Evolutionary conservation across 2,888 invertebrate species (phyloP).

Genomic region (Stramonita haemastoma): DNA sequence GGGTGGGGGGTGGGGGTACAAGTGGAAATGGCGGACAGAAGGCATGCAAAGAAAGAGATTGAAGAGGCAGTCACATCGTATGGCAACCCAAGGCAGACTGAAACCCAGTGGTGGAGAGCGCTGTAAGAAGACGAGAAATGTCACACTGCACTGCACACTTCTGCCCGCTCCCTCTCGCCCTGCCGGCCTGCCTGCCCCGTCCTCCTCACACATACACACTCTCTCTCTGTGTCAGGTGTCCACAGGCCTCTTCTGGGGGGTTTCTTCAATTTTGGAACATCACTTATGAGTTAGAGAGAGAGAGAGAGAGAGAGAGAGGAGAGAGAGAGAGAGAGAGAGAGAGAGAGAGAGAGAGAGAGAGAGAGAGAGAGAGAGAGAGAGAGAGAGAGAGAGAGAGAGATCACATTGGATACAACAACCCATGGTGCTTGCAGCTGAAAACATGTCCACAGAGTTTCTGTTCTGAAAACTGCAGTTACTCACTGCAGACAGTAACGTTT

Average conservation of each 20-base stretch:
- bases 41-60: slow-evolving; percentile 18
- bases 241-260: neutral
- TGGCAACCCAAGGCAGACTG: slow-evolving; percentile 36
- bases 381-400: neutral
- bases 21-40: neutral
- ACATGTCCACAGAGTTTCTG: too few species aligned
- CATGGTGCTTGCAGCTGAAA: too few species aligned
- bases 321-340: neutral
- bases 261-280: neutral
- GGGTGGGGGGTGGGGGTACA: neutral
- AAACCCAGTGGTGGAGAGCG: neutral
- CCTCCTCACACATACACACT: neutral
- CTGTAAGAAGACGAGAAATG: slow-evolving; percentile 5
- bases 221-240: neutral
- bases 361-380: slow-evolving; percentile 1
- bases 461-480: too few species aligned
- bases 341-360: neutral
- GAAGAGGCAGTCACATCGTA: slow-evolving; percentile 10
- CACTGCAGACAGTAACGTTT: too few species aligned
- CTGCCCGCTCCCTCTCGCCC: too few species aligned
- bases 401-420: neutral
- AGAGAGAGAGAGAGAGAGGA: neutral
- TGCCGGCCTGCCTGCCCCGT: too few species aligned
- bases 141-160: neutral
- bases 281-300: neutral